Evolutionary conservation across 1,140 invertebrate genomes (phyloP).

Genomic region (Eurosta solidaginis): DNA sequence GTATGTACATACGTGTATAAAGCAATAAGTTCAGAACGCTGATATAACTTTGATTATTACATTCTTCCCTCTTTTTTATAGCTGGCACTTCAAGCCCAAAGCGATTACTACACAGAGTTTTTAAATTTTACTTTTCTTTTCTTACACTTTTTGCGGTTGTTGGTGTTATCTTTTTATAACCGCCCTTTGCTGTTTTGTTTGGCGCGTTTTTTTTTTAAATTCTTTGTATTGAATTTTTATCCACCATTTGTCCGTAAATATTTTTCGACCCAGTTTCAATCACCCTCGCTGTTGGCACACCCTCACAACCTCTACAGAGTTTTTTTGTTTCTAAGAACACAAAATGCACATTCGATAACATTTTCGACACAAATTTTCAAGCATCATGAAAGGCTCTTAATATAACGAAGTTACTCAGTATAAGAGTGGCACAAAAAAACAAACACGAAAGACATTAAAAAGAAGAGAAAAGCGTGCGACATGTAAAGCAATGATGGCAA

Average conservation of each 20-base stretch:
- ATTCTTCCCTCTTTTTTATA: background rate
- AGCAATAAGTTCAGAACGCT: background rate
- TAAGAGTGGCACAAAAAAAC: background rate
- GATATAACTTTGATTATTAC: background rate
- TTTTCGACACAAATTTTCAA: background rate
- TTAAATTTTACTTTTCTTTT: background rate
- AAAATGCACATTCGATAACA: conserved; percentile 28
- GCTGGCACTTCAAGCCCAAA: background rate
- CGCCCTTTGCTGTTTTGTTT: background rate
- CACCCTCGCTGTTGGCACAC: background rate
- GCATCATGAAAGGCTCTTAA: background rate
- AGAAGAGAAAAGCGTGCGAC: background rate
- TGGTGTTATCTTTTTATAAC: conserved; percentile 3
- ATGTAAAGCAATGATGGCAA: background rate
- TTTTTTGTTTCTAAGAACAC: background rate
- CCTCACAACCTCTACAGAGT: background rate
- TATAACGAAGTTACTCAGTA: background rate
- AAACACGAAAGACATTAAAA: background rate
- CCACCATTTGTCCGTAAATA: conserved; percentile 6
- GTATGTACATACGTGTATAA: too few relatives aligned
- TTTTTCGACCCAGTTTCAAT: background rate
- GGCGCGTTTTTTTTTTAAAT: background rate
- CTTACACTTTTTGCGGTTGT: background rate
- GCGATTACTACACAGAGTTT: too few relatives aligned
- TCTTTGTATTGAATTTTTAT: background rate